A percentile compares a stretch with the other conserved stretches of the same genome.
Conservation (phyloP, 2,113 vertebrate genomes). For the Miniopterus natalensis region DNA sequence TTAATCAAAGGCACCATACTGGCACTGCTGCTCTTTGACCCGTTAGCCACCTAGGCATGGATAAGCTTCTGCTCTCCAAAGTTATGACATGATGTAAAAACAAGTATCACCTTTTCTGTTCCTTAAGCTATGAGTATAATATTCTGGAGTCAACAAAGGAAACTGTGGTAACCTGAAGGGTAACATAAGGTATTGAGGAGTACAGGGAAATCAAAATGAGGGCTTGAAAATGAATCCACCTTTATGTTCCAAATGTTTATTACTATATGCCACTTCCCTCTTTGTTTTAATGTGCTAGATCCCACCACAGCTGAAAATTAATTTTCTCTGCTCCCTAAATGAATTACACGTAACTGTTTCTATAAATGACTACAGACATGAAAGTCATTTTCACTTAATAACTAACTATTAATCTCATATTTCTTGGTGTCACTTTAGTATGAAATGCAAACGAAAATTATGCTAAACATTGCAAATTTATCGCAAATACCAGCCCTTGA, state of each 20-base stretch:
- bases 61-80: background rate
- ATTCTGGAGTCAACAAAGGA: background rate
- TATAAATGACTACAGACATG: constrained; percentile 84
- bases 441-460: constrained; percentile 82
- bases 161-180: constrained; percentile 7
- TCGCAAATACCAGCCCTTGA: constrained; percentile 79
- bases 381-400: constrained; percentile 85
- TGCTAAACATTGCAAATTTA: constrained; percentile 86
- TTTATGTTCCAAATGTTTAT: constrained; percentile 37
- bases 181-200: background rate
- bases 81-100: background rate
- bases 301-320: constrained; percentile 76
- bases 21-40: background rate
- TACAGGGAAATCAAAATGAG: constrained; percentile 18
- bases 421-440: constrained; percentile 82
- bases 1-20: constrained; percentile 59
- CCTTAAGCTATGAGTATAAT: background rate
- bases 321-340: constrained; percentile 83
- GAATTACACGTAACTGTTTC: constrained; percentile 81
- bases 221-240: constrained; percentile 24
- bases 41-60: background rate
- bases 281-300: constrained; percentile 66
- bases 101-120: background rate
- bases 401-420: constrained; percentile 85
- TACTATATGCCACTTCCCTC: background rate